phyloP scores from a whole-genome alignment of 2,888 invertebrate species.

The Poecilobothrus nobilitatus region DNA sequence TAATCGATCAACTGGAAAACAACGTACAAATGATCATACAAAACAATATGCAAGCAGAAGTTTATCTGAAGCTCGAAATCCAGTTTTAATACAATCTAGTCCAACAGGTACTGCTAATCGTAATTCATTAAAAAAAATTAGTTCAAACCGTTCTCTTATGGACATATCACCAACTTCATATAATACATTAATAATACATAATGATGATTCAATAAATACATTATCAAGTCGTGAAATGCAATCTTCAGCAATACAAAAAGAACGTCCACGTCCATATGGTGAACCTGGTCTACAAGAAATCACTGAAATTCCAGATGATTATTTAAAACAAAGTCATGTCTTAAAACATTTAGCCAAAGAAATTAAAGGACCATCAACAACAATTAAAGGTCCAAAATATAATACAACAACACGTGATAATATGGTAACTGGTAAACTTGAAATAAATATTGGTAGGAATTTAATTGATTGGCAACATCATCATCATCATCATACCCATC shows the following conservation, averaged over 20 bases:
- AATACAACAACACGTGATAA: conserved; percentile 5
- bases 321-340: conserved; percentile 72
- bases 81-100: conserved; percentile 19
- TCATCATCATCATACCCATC: not conserved
- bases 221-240: conserved; percentile 21
- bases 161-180: conserved; percentile 72
- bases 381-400: conserved; percentile 21
- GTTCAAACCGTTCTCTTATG: conserved; percentile 53
- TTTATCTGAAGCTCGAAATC: conserved; percentile 24
- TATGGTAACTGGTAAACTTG: conserved; percentile 4
- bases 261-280: conserved; percentile 25
- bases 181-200: conserved; percentile 76
- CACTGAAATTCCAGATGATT: conserved; percentile 77
- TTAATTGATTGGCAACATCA: conserved; percentile 4
- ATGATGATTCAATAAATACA: conserved; percentile 41
- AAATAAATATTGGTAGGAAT: not conserved
- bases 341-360: conserved; percentile 78
- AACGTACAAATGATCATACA: conserved; percentile 24
- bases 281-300: conserved; percentile 53
- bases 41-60: conserved; percentile 25
- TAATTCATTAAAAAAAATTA: conserved; percentile 52
- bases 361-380: conserved; percentile 40
- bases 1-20: conserved; percentile 14
- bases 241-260: conserved; percentile 21
- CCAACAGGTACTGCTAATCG: conserved; percentile 46